A percentile compares a stretch with the other conserved stretches of the same genome.
These are phyloP conservation scores for Athalia rosae DNA, from an alignment of 2,888 invertebrate species.

Conservation along the genomic window DNA sequence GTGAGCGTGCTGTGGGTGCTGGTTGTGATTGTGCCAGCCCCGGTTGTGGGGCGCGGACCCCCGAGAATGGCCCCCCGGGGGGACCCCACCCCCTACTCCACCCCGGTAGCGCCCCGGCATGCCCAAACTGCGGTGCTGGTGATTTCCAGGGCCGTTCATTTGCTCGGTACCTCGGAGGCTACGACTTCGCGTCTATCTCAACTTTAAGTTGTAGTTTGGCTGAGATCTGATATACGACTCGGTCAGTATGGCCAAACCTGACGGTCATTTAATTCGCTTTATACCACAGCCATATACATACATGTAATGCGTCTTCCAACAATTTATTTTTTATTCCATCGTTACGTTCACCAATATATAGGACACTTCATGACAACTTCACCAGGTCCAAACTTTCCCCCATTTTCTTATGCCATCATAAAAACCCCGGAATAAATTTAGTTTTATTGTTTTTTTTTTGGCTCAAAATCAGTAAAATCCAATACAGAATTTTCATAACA, in stretches of 20 bases:
- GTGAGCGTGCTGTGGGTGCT: constrained; percentile 59
- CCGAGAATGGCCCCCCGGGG: constrained; percentile 60
- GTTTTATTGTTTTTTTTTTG: constrained; percentile 16
- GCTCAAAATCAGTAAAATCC: too few species aligned
- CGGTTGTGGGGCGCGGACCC: constrained; percentile 59
- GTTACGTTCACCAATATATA: too few species aligned
- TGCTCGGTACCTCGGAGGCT: constrained; percentile 40
- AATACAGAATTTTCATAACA: neutral
- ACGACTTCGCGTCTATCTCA: constrained; percentile 37
- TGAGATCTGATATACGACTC: constrained; percentile 44
- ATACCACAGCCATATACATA: constrained; percentile 33
- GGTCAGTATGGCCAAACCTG: constrained; percentile 46
- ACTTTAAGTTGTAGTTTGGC: constrained; percentile 43
- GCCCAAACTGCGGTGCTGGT: constrained; percentile 63
- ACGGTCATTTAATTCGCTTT: constrained; percentile 45
- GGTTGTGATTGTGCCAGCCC: constrained; percentile 62
- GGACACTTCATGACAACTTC: too few species aligned
- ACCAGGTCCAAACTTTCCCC: too few species aligned
- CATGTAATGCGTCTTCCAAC: too few species aligned
- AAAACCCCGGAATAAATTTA: neutral
- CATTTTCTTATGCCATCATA: too few species aligned
- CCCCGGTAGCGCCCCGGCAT: constrained; percentile 66
- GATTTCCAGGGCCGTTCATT: constrained; percentile 58
- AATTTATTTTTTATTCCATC: too few species aligned
- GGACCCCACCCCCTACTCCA: constrained; percentile 56